Evolutionary conservation across 35 echinoderm and acorn worm genomes (phyloP).

Genomic region (Hemicentrotus pulcherrimus): DNA sequence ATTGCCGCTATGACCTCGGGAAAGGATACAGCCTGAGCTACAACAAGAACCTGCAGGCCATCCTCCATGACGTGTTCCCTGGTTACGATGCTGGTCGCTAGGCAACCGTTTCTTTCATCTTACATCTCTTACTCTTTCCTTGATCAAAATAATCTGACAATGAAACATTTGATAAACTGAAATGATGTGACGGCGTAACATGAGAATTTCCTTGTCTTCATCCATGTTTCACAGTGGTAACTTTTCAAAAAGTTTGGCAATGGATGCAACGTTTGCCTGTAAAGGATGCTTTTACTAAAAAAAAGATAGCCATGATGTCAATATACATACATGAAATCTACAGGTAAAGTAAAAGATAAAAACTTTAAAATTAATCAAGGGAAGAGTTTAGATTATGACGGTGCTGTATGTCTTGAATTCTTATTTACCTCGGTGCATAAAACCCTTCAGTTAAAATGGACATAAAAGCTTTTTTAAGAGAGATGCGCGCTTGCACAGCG

Average conservation of each 20-base stretch:
- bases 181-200: too few relatives aligned
- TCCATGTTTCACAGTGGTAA: background rate
- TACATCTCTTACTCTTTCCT: background rate
- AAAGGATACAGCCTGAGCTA: constrained; percentile 83
- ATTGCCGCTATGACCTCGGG: constrained; percentile 91
- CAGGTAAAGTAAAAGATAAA: background rate
- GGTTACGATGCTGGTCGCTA: constrained; percentile 94
- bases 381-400: background rate
- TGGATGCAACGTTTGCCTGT: too few relatives aligned
- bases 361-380: background rate
- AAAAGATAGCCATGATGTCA: background rate
- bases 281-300: too few relatives aligned
- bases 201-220: background rate
- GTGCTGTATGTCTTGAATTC: background rate
- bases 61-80: constrained; percentile 81
- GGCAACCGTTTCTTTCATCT: background rate
- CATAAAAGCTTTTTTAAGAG: too few relatives aligned
- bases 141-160: background rate
- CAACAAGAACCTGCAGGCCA: constrained; percentile 64
- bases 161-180: background rate
- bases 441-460: too few relatives aligned
- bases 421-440: background rate
- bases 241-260: too few relatives aligned
- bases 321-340: background rate
- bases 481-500: too few relatives aligned